Evolutionary conservation across 2,797 vertebrate species (phyloP), one percentile per base, ranked within the genome.

Genomic region (Arrhamphus sclerolepis): DNA sequence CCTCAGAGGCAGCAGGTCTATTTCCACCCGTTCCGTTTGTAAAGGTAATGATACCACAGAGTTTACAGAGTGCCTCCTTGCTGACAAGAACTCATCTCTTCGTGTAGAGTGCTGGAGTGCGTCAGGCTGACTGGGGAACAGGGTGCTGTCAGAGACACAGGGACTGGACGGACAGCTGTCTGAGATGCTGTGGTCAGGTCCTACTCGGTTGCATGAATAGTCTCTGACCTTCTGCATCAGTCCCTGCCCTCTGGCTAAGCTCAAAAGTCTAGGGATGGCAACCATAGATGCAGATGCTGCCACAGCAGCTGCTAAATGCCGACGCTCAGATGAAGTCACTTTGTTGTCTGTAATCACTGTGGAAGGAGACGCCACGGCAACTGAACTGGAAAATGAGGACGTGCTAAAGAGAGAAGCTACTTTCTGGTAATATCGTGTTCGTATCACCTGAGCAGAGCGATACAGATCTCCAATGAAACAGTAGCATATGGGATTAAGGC

Each of bases 401-500:
- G 83, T 78, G 70, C 84, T 59, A 11, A 93, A 89, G 46, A 92
- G 72, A 24, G 87, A 40, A 0, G 91, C 80, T 8, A 97, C 92
- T 43, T 94, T 94, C 85, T 93, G 92, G 65, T 94, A 94, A 82
- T 96, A 97, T 34, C 93, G 92, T 24, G 81, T 94, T 72, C 94
- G 94, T 70, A 97, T 94, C 54, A 95, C 89, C 80, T 92, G 94
- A 5, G 94, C 95, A 0, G 95, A 96, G 51, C 95, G 93, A 80
- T 95, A 95, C 59, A 97, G 89, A 66, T 95, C 94, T 20, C 96
- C 95, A 0, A 97, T 92, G 66, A 97, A 96, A 46, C 96, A 97
- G 69, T 97, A 97, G 46, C 96, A 97, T 77, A 97, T 95, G 0
- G 96, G 95, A 72, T 97, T 97, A 59, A 97, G 94, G 80, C 94